Base-by-base conservation (phyloP, 2,888 invertebrate species). In the Cetonia aurata region DNA sequence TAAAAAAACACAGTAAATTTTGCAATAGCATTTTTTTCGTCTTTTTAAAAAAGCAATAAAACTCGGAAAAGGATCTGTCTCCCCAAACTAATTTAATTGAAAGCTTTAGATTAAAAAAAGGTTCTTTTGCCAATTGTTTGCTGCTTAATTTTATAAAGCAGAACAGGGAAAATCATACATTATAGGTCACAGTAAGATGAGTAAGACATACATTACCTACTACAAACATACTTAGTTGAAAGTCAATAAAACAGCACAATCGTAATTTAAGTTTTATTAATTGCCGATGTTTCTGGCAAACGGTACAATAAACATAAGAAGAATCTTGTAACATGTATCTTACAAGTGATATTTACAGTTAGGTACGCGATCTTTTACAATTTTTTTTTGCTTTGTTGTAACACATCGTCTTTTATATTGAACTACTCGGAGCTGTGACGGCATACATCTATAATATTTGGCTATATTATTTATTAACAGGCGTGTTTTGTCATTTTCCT, bases 381-480 rank as follows among this genome's bases (percentile, higher is more conserved):
- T 37, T 59, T 33, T 48, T 62, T 65, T 62, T 62, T 50, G 15
- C 33, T 65, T 25, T 52, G 62, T 65, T 37, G 46, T 48, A 65
- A 65, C 17, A 50, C 50, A 65, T 50, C 62, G 50, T 50, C 50
- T 37, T 65, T 50, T 72, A 71, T 70, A 67, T 73, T 72, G 67
- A 75, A 71, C 72, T 73, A 75, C 70, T 56, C 70, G 73, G 73
- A 75, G 75, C 73, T 75, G 73, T 72, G 70, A 59, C 72, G 62
- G 73, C 57, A 66, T 67, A 69, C 55, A 65, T 37, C 62, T 70
- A 56, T 57, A 33, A 37, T 46, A 59, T 17, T 59, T 15, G 6
- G n/a, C 42, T 12, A 59, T 62, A 48, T 33, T 57, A 42, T 65
- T 73, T 69, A 25, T 50, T 67, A 55, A 69, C 52, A 53, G 19